A percentile compares a stretch with the other conserved stretches of the same genome.
Evolutionary conservation across 53 echinoderm and acorn worm species (phyloP).

Genomic region (Actinopyga echinites): DNA sequence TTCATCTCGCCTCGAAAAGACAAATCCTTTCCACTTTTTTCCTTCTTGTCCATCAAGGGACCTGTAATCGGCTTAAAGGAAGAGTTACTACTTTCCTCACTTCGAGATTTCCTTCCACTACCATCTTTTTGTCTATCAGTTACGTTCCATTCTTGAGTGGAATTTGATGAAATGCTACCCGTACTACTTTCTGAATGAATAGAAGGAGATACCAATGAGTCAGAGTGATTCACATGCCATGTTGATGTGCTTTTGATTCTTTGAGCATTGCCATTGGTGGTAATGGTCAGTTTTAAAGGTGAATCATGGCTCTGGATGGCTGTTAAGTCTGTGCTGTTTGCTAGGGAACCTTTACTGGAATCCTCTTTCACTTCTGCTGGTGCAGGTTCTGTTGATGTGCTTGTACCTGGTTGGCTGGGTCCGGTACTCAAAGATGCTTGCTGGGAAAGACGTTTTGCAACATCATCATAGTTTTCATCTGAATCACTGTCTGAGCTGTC

Average conservation of each 20-base stretch:
- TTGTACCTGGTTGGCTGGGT: constrained; percentile 30
- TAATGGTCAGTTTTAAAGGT: constrained; percentile 92
- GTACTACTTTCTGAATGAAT: constrained; percentile 90
- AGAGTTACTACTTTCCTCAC: constrained; percentile 58
- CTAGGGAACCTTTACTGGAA: constrained; percentile 51
- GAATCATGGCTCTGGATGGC: constrained; percentile 84
- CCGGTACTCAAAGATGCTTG: constrained; percentile 36
- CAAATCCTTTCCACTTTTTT: constrained; percentile 24
- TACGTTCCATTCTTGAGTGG: constrained; percentile 94
- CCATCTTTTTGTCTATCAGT: constrained; percentile 72
- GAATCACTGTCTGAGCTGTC: constrained; percentile 86
- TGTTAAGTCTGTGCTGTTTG: constrained; percentile 81
- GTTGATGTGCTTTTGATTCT: constrained; percentile 72
- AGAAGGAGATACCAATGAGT: constrained; percentile 83
- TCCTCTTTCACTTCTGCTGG: not conserved
- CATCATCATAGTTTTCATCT: constrained; percentile 78
- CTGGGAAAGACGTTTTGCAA: constrained; percentile 68
- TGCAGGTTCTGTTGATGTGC: not conserved
- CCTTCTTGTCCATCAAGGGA: constrained; percentile 37
- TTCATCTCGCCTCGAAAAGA: constrained; percentile 35
- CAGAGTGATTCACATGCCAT: constrained; percentile 75
- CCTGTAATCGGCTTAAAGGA: constrained; percentile 48
- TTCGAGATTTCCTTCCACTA: constrained; percentile 51
- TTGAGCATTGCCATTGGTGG: constrained; percentile 86
- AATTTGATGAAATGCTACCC: constrained; percentile 81